Percentiles rank a stretch among this genome's conserved stretches.
Conservation (phyloP, 2,113 vertebrate genomes). For the Dryoscopus gambensis region DNA sequence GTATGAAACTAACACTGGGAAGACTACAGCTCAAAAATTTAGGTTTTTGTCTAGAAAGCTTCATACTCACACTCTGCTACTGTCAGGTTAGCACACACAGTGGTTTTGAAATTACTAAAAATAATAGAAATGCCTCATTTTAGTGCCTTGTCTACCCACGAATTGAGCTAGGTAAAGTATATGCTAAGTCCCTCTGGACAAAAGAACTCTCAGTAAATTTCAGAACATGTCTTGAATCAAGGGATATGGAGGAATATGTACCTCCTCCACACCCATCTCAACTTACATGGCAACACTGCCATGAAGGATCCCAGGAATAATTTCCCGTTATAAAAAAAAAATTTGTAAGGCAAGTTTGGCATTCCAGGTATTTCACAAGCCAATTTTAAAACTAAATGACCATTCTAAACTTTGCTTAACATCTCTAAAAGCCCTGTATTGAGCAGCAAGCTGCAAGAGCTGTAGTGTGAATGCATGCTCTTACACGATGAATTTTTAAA, state of each 20-base stretch:
- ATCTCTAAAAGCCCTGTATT: neutral
- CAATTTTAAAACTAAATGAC: neutral
- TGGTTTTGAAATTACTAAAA: neutral
- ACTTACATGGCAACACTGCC: neutral
- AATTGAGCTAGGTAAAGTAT: neutral
- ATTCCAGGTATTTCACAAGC: neutral
- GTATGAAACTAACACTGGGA: neutral
- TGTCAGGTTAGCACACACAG: neutral
- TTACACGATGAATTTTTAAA: neutral
- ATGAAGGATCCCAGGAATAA: neutral
- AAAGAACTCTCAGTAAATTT: neutral
- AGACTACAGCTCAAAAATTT: neutral
- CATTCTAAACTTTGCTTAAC: neutral
- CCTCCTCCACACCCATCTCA: neutral
- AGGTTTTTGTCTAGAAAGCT: neutral
- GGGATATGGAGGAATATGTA: neutral
- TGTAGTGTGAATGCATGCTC: neutral
- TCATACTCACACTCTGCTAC: neutral
- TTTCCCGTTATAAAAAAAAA: neutral
- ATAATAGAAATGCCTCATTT: neutral
- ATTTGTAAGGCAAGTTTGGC: neutral
- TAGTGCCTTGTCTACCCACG: neutral
- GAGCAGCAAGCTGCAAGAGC: neutral
- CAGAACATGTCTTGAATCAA: neutral
- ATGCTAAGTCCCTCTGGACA: neutral